phyloP scores from a whole-genome alignment of 2,888 invertebrate genomes.

The Perithous albicinctus region DNA sequence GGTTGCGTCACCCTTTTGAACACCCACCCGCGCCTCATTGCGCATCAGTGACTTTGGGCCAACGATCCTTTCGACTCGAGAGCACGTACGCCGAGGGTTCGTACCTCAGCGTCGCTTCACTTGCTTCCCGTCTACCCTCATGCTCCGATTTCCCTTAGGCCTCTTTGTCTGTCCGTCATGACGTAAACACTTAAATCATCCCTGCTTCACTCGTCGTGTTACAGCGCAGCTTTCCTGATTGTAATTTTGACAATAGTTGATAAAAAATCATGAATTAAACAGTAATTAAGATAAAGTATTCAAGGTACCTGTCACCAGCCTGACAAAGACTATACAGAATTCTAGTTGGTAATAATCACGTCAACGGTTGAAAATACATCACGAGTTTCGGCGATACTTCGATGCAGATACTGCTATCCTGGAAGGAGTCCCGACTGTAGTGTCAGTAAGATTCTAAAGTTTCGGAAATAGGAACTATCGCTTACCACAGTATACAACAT shows the following conservation, averaged over 20 bases:
- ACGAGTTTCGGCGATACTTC: no score
- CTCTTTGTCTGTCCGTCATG: constrained; percentile 2
- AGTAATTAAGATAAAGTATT: background rate
- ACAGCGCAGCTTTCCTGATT: no score
- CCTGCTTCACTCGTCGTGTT: background rate
- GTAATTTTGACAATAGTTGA: background rate
- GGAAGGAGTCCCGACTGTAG: no score
- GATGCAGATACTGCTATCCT: no score
- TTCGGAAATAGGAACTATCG: no score
- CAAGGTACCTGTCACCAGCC: no score
- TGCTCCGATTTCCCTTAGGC: constrained; percentile 1
- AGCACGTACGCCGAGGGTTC: constrained; percentile 29
- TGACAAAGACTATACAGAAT: no score
- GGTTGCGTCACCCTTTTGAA: constrained; percentile 76
- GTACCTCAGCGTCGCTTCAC: constrained; percentile 33
- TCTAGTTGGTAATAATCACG: no score
- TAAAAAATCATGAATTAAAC: background rate
- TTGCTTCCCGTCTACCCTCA: constrained; percentile 1
- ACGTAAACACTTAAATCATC: constrained; percentile 11
- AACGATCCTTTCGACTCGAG: constrained; percentile 41
- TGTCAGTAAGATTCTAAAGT: no score
- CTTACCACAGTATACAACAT: no score
- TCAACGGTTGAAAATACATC: no score
- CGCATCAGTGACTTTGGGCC: constrained; percentile 65
- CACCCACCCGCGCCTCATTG: constrained; percentile 49